Base-by-base conservation (phyloP, 2,888 invertebrate genomes). In the Hirudinaria manillensis region DNA sequence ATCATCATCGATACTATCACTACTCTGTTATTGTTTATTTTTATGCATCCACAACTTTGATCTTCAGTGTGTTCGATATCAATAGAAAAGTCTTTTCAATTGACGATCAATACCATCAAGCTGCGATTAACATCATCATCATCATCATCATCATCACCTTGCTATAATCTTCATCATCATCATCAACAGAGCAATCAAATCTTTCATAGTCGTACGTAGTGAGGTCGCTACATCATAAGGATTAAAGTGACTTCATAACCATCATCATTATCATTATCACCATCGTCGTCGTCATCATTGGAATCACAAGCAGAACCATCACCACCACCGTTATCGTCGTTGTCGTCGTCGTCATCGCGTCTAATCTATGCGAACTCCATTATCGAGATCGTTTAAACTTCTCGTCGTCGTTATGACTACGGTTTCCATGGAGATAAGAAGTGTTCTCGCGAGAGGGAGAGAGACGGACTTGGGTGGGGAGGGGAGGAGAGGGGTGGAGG, bases 271-370 rank as follows among this genome's bases (percentile, higher is more conserved):
- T 72, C 56, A 72, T 56, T 56, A 72, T 72, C 72, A 72, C 29
- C 72, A 72, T 72, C 72, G 27, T 72, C 56, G 55, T 72, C 72
- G 55, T 56, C 72, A 72, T 72, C 72, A 72, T 72, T 56, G 55
- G 55, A 55, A 72, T 72, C 72, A 72, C 29, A 24, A 72, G 55
- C 56, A 72, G 55, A 55, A 72, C 55, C 56, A 72, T 72, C 72
- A 72, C 55, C 72, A 56, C 55, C 72, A 72, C 55, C 72, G 29
- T 55, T 21, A 56, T 61, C 56, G 29, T 72, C 72, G 32, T 56
- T 56, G 32, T 56, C 72, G 29, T 55, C 72, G 34, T 72, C 72
- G 34, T 72, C 72, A 56, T 72, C 72, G 29, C 32, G 32, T 55
- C 7, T 72, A 27, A 27, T 55, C 55, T 55, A 55, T 29, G n/a